phyloP scores from a whole-genome alignment of 1,140 invertebrate species.

The Papilio polyxenes region DNA sequence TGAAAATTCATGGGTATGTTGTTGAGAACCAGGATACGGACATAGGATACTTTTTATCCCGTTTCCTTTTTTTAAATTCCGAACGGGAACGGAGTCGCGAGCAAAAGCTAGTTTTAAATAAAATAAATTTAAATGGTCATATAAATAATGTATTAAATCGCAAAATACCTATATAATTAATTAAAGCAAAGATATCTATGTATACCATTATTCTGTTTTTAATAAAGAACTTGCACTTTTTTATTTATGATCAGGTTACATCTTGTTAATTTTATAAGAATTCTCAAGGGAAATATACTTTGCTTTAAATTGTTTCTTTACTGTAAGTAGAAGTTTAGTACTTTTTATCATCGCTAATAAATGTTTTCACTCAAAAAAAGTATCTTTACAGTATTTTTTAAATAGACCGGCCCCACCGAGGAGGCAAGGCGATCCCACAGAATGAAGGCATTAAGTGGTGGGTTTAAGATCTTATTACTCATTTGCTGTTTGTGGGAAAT shows the following conservation, averaged over 20 bases:
- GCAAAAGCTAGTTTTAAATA: too few relatives aligned
- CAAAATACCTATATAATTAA: neutral
- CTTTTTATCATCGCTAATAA: neutral
- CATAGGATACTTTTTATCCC: too few relatives aligned
- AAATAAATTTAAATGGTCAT: too few relatives aligned
- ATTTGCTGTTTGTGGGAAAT: too few relatives aligned
- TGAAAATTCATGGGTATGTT: too few relatives aligned
- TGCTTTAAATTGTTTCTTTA: constrained; percentile 2
- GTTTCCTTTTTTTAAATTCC: too few relatives aligned
- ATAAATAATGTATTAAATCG: neutral
- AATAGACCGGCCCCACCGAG: neutral
- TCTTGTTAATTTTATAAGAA: constrained; percentile 21
- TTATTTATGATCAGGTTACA: constrained; percentile 8
- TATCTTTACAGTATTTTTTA: neutral
- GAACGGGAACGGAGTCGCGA: too few relatives aligned
- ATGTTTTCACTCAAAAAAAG: neutral
- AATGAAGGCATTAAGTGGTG: too few relatives aligned
- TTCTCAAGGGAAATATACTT: constrained; percentile 9
- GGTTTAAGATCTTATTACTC: too few relatives aligned
- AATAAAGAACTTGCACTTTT: constrained; percentile 4
- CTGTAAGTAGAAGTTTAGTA: neutral
- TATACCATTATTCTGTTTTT: neutral
- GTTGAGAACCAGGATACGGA: too few relatives aligned
- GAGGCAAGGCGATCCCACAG: neutral
- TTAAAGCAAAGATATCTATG: neutral